Conservation (phyloP, 1,140 invertebrate genomes). For the Protaetia brevitarsis region DNA sequence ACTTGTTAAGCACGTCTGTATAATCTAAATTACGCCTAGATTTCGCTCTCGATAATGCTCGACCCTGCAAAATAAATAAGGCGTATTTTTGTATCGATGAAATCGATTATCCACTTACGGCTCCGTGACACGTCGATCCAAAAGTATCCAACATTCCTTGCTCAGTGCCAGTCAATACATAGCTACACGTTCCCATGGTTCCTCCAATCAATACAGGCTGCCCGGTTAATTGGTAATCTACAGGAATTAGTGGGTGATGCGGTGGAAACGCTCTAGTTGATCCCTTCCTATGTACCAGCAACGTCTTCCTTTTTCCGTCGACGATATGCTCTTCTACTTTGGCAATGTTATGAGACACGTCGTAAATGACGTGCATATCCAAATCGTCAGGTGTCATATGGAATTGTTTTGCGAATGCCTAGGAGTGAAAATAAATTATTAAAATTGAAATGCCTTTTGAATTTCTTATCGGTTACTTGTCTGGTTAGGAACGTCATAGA, state of each 20-base stretch:
- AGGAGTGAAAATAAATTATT: slow-evolving; percentile 29
- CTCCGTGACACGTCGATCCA: slow-evolving; percentile 99
- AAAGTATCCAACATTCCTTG: slow-evolving; percentile 98
- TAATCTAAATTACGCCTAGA: slow-evolving; percentile 95
- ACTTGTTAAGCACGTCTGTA: slow-evolving; percentile 79
- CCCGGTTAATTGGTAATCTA: slow-evolving; percentile 97
- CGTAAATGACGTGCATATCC: slow-evolving; percentile 99
- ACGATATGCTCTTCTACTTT: slow-evolving; percentile 98
- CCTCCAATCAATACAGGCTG: slow-evolving; percentile 99
- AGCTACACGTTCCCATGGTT: slow-evolving; percentile 99
- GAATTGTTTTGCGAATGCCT: slow-evolving; percentile 98
- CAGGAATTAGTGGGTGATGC: slow-evolving; percentile 97
- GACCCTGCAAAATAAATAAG: slow-evolving; percentile 62
- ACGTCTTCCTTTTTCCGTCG: slow-evolving; percentile 90
- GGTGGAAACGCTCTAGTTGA: slow-evolving; percentile 99
- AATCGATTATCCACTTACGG: slow-evolving; percentile 69
- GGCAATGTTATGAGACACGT: slow-evolving; percentile 98
- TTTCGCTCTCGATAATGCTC: slow-evolving; percentile 95
- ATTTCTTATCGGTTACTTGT: slow-evolving; percentile 63
- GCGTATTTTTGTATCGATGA: slow-evolving; percentile 12
- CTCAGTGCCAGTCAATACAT: slow-evolving; percentile 96
- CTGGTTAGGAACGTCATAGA: slow-evolving; percentile 98
- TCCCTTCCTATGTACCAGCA: slow-evolving; percentile 97
- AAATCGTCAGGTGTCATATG: slow-evolving; percentile 94
- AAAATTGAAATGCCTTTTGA: not conserved